Conservation (phyloP, 2,888 invertebrate species). For the Cheilosia impressa region DNA sequence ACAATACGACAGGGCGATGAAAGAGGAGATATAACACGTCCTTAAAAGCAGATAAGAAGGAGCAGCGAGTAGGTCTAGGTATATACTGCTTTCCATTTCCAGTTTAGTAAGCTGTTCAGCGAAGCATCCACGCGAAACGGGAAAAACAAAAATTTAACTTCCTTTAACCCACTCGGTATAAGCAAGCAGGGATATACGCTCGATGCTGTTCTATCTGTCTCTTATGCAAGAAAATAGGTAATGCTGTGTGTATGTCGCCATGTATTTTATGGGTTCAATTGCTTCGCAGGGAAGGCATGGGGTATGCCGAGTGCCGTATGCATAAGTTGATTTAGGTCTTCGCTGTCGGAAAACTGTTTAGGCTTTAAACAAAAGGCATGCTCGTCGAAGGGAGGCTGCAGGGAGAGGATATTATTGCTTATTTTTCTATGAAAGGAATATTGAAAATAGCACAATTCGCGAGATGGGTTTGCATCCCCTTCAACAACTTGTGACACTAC, state of each 20-base stretch:
- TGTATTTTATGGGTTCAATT: slow-evolving; percentile 60
- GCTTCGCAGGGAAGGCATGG: slow-evolving; percentile 24
- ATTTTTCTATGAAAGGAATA: slow-evolving; percentile 17
- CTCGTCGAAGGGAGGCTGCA: not conserved
- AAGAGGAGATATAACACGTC: slow-evolving; percentile 47
- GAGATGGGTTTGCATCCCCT: slow-evolving; percentile 35
- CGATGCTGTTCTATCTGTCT: not conserved
- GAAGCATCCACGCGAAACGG: slow-evolving; percentile 67
- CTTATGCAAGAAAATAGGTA: slow-evolving; percentile 51
- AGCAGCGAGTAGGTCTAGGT: slow-evolving; percentile 1
- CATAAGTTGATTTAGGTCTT: slow-evolving; percentile 56
- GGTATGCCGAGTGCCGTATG: slow-evolving; percentile 3
- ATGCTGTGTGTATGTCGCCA: slow-evolving; percentile 42
- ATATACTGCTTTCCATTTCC: slow-evolving; percentile 61
- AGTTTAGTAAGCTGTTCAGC: slow-evolving; percentile 66
- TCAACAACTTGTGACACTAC: slow-evolving; percentile 11
- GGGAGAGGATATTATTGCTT: slow-evolving; percentile 2
- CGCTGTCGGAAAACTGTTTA: slow-evolving; percentile 52
- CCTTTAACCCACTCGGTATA: not conserved
- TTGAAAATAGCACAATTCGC: slow-evolving; percentile 41
- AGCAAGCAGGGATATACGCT: slow-evolving; percentile 27
- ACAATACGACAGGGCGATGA: slow-evolving; percentile 48
- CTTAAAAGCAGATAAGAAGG: slow-evolving; percentile 54
- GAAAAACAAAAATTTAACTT: slow-evolving; percentile 58
- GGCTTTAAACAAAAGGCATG: slow-evolving; percentile 48